Base-by-base conservation (phyloP, 92 coral and sea anemone genomes). In the Blastomussa wellsi region DNA sequence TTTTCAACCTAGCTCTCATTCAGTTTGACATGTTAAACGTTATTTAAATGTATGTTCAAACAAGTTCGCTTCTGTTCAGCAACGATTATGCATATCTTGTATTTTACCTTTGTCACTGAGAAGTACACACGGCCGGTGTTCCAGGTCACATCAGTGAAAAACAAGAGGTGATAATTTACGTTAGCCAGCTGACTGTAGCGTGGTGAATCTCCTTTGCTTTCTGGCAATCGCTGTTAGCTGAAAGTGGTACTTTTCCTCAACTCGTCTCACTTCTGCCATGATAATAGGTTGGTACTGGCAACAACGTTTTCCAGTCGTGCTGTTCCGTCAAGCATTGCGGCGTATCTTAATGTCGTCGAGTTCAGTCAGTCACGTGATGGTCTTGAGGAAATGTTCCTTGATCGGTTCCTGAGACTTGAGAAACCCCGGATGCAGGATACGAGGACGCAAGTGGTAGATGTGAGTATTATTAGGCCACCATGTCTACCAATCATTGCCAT, bases 361-460 rank as follows among this genome's bases (percentile, higher is more conserved):
- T 94, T 96, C 83, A 91, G 92, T 75, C 93, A 94, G 88, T 94
- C 98, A 90, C 96, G 98, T 84, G 98, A 96, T 66, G 98, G 98
- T 24, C 88, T 96, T 20, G 98, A 96, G 83, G 98, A 96, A 67
- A 89, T 92, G 96, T 94, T 96, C 72, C 86, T 96, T 70, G 98
- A 96, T 78, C 88, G 98, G 70, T 96, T 96, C 86, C 83, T 96
- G 90, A 90, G 95, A 47, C 92, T 96, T 78, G 98, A 96, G 82
- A 96, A 96, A 79, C 98, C 97, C 77, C 91, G 98, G 81, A 94
- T 96, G 95, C 98, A 96, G 80, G 98, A 96, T 24, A 88, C 98
- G 0, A 89, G 98, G 84, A 90, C 93, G 38, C 98, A 96, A 79
- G 93, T 95, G 79, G 95, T 96, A 0, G 89, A 90, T 90, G 98